These are phyloP conservation scores for Agapostemon virescens DNA, from an alignment of 2,888 invertebrate genomes.

Conservation along the genomic window DNA sequence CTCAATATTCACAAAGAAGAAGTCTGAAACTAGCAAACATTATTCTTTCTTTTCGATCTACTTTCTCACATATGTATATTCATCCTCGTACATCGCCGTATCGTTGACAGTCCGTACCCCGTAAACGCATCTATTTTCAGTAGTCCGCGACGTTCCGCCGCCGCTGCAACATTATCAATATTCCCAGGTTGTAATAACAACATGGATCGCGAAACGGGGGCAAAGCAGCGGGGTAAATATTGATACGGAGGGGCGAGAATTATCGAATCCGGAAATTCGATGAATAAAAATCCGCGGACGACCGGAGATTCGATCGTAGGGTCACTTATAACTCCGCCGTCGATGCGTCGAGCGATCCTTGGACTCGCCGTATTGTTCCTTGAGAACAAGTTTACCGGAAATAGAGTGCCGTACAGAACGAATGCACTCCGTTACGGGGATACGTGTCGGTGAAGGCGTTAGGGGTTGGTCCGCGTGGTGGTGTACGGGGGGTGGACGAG, in stretches of 20 bases:
- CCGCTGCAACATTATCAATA: not conserved
- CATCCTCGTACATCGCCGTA: too few species aligned
- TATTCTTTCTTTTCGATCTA: too few species aligned
- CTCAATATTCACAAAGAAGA: too few species aligned
- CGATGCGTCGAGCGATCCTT: slow-evolving; percentile 4
- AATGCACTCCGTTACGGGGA: slow-evolving; percentile 14
- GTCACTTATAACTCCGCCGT: slow-evolving; percentile 3
- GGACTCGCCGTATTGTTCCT: slow-evolving; percentile 9
- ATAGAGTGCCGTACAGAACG: slow-evolving; percentile 14
- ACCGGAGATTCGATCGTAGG: not conserved
- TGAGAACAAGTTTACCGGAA: slow-evolving; percentile 22
- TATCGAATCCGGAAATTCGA: slow-evolving; percentile 10
- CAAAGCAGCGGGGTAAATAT: not conserved
- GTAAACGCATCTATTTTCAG: not conserved
- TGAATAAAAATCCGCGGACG: not conserved
- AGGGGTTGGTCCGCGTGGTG: not conserved
- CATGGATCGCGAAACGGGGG: not conserved
- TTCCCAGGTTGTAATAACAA: not conserved
- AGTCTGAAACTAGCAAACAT: too few species aligned
- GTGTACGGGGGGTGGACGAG: not conserved
- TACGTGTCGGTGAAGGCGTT: slow-evolving; percentile 19
- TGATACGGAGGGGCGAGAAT: not conserved
- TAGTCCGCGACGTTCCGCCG: not conserved
- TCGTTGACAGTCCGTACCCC: too few species aligned
- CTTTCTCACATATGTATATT: too few species aligned